Evolutionary conservation across 2,797 vertebrate genomes (phyloP), one percentile per base, ranked within the genome.

Genomic region (Semotilus atromaculatus): DNA sequence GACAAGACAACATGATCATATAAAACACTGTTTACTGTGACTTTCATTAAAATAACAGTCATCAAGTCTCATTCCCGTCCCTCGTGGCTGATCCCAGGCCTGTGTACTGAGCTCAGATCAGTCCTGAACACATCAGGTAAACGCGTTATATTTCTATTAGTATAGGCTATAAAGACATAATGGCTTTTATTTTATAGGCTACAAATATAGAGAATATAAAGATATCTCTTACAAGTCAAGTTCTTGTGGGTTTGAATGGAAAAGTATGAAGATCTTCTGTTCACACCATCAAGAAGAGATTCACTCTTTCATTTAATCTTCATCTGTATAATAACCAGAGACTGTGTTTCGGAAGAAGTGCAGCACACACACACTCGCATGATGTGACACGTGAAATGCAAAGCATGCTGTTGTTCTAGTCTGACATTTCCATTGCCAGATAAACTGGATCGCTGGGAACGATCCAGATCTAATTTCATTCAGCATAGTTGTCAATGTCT

Each of bases 351-450:
- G 45, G 71, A 13, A 53, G 31, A 58, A n/a, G 34, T 38, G 51
- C 51, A 31, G n/a, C n/a, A 51, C 43, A 40, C 40, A 43, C 40
- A 45, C 43, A 45, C 55, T 11, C 55, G 26, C 60, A 62, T 23
- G 60, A 64, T 10, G 60, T 16, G 26, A 64, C 34, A 19, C 53
- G 19, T 26, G 53, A 60, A 55, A 58, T 77, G 74, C 53, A 77
- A 77, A 40, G 74, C 74, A 60, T 40, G 74, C 53, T 60, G 74
- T 36, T 19, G 23, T 60, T 77, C 74, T 10, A 18, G 53, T 40
- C 53, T 11, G 36, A 77, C n/a, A 40, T 40, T 40, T 34, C 66
- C 48, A 67, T 3, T 3, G 0, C 67, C 10, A 26, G 60, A 80
- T 62, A 21, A 40, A 9, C 53, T 10, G 53, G 51, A n/a, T 58